phyloP scores from a whole-genome alignment of 2,888 invertebrate genomes.

The Pachymerium ferrugineum region DNA sequence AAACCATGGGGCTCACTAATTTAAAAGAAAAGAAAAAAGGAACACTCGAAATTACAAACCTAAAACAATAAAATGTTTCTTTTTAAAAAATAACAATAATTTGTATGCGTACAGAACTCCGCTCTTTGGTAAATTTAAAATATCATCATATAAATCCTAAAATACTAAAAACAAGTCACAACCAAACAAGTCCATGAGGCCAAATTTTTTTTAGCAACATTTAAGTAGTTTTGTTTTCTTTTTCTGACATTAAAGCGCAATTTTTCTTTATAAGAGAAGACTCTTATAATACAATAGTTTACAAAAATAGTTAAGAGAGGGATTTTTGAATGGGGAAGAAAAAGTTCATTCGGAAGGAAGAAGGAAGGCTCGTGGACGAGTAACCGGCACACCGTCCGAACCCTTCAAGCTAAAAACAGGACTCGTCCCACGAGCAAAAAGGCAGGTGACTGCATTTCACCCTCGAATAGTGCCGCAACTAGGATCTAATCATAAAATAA shows the following conservation, averaged over 20 bases:
- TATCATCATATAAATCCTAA: background rate
- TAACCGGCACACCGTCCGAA: background rate
- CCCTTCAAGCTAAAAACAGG: background rate
- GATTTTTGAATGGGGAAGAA: background rate
- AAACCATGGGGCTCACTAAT: background rate
- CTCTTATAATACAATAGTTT: background rate
- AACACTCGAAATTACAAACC: conserved; percentile 8
- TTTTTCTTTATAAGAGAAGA: background rate
- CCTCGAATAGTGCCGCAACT: background rate
- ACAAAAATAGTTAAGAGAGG: background rate
- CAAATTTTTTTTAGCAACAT: no score
- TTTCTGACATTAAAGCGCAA: background rate
- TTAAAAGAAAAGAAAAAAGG: background rate
- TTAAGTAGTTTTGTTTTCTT: background rate
- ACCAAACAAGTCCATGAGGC: background rate
- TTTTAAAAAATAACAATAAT: background rate
- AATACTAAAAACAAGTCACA: background rate
- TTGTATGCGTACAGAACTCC: background rate
- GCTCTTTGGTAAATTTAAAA: background rate
- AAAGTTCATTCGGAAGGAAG: conserved; percentile 5
- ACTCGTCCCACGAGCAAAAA: background rate
- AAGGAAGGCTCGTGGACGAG: background rate
- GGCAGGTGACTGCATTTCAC: background rate
- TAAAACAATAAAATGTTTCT: background rate
- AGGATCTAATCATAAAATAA: no score